phyloP scores from a whole-genome alignment of 1,140 invertebrate genomes.

The Oryzaephilus surinamensis region DNA sequence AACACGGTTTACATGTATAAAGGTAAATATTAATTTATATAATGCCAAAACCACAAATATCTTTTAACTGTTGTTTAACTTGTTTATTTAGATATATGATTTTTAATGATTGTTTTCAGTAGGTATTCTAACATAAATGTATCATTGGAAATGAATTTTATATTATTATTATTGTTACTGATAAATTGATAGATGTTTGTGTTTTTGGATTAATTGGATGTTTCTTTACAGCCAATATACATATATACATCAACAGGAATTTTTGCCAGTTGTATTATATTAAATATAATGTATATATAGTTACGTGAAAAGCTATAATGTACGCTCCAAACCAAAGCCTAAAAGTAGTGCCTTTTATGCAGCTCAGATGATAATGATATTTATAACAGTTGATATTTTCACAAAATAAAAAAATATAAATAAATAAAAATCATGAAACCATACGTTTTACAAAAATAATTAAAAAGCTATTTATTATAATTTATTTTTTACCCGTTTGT shows the following conservation, averaged over 20 bases:
- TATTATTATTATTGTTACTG: too few relatives aligned
- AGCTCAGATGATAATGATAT: conserved; percentile 10
- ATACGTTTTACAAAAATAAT: too few relatives aligned
- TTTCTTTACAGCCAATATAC: too few relatives aligned
- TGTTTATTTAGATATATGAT: conserved; percentile 8
- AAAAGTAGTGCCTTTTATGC: conserved; percentile 17
- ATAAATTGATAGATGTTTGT: conserved; percentile 16
- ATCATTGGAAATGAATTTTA: too few relatives aligned
- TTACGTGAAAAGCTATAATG: too few relatives aligned
- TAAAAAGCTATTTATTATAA: too few relatives aligned
- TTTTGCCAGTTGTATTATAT: conserved; percentile 16
- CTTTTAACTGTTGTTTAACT: conserved; percentile 6
- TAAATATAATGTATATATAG: conserved; percentile 7
- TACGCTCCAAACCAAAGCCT: conserved; percentile 19
- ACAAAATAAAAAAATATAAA: too few relatives aligned
- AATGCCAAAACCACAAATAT: conserved; percentile 16
- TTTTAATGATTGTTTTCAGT: conserved; percentile 11
- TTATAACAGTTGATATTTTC: too few relatives aligned
- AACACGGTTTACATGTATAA: too few relatives aligned
- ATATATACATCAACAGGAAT: conserved; percentile 11
- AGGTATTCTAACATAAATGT: conserved; percentile 16
- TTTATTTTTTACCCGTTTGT: too few relatives aligned
- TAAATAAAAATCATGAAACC: too few relatives aligned
- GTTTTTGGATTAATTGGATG: conserved; percentile 17
- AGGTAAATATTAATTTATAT: too few relatives aligned